Base-by-base conservation (phyloP, 2,888 invertebrate genomes). In the Ditula angustiorana region DNA sequence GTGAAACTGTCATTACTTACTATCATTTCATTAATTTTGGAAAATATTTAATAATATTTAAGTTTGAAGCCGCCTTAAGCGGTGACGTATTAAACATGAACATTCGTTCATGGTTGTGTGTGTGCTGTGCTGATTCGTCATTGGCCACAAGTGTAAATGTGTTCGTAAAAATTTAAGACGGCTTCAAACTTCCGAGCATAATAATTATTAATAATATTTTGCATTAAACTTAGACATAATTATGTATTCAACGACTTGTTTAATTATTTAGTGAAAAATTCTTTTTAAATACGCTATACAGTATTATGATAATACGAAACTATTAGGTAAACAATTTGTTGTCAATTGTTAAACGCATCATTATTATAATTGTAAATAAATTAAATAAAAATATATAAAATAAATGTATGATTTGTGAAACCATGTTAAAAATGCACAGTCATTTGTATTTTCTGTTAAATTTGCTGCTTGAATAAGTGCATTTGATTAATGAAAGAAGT, bases 271-370 rank as follows among this genome's bases (percentile, higher is more conserved):
- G 52, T 24, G 41, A 33, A 26, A n/a, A 5, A 46, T 61, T 63
- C n/a, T 50, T 50, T 64, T 3, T 35, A 53, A 52, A 52, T 61
- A 56, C 13, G 49, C 44, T 61, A 56, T 50, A 61, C 62, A 62
- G 66, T 66, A 66, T 62, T 66, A 66, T 52, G 41, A 30, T 53
- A 62, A 50, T 66, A 66, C 49, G 50, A 61, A 63, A 65, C 66
- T 49, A 57, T 70, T 71, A 71, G 67, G 62, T 73, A 75, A 76
- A 75, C 73, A 80, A 79, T 81, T 79, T 74, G 74, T 74, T 81
- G 85, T 86, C 86, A 86, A 86, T 86, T 86, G 82, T 80, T 85
- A 84, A 77, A 74, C 67, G 71, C 78, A 75, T 76, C 63, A 63
- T 52, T 64, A 64, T 80, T 64, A 67, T 67, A 41, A 65, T 59